phyloP scores from a whole-genome alignment of 1,140 invertebrate genomes.

The Aphelinus certus region DNA sequence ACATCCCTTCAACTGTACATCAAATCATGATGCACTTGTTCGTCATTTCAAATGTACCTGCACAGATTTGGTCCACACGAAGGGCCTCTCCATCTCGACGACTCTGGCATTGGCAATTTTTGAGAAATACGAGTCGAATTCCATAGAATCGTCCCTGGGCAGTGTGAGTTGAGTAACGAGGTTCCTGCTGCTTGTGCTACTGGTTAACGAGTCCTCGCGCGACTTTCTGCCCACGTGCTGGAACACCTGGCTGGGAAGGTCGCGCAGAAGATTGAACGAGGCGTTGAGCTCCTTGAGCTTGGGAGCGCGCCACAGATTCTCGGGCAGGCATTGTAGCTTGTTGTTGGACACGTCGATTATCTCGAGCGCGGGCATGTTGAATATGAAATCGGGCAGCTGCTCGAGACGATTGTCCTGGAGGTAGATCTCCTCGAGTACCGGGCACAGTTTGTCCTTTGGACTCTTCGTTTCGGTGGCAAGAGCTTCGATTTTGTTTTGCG shows the following conservation, averaged over 20 bases:
- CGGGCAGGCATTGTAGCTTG: conserved; percentile 86
- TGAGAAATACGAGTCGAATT: conserved; percentile 60
- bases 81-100: conserved; percentile 73
- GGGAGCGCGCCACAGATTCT: conserved; percentile 89
- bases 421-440: conserved; percentile 88
- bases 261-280: conserved; percentile 88
- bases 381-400: conserved; percentile 80
- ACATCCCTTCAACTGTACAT: too few relatives aligned
- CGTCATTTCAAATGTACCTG: conserved; percentile 54
- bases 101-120: conserved; percentile 61
- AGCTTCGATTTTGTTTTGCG: conserved; percentile 78
- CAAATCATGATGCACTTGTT: too few relatives aligned
- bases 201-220: conserved; percentile 54
- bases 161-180: conserved; percentile 51
- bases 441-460: conserved; percentile 69
- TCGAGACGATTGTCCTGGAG: conserved; percentile 89
- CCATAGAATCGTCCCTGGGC: conserved; percentile 58
- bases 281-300: conserved; percentile 90
- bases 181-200: conserved; percentile 54
- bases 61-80: conserved; percentile 76
- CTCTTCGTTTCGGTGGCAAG: conserved; percentile 65
- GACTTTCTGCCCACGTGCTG: conserved; percentile 54
- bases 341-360: conserved; percentile 94
- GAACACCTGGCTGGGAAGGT: conserved; percentile 74
- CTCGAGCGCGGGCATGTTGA: conserved; percentile 81